These are phyloP conservation scores for Siniperca chuatsi DNA, from an alignment of 2,113 vertebrate species.

Conservation along the genomic window DNA sequence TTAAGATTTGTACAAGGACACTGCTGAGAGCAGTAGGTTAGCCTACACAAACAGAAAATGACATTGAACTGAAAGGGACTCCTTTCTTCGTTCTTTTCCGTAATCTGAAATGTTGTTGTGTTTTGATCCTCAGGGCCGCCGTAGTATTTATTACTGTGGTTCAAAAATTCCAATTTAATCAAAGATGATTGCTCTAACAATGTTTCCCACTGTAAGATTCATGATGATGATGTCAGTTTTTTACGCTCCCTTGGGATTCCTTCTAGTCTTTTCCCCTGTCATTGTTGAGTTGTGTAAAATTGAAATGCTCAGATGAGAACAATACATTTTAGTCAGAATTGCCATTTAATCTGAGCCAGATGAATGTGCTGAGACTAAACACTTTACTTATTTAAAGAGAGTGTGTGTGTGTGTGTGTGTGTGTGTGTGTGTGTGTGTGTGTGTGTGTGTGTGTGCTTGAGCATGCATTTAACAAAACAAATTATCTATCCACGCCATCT, in stretches of 20 bases:
- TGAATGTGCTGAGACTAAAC: constrained; percentile 4
- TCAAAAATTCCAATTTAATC: constrained; percentile 48
- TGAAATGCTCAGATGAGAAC: constrained; percentile 36
- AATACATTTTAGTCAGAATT: constrained; percentile 35
- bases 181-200: constrained; percentile 40
- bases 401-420: background rate
- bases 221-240: constrained; percentile 42
- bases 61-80: too few relatives aligned
- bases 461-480: background rate
- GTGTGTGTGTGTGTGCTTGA: background rate
- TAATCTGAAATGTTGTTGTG: too few relatives aligned
- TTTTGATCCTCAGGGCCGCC: too few relatives aligned
- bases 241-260: background rate
- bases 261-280: constrained; percentile 17
- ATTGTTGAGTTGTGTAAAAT: constrained; percentile 24
- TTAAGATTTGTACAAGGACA: too few relatives aligned
- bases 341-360: constrained; percentile 31
- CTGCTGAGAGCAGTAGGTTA: too few relatives aligned
- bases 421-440: constrained; percentile 7
- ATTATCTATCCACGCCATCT: background rate
- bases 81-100: too few relatives aligned
- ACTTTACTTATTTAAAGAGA: background rate
- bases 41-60: too few relatives aligned
- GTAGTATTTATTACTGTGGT: constrained; percentile 22
- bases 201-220: constrained; percentile 23